phyloP scores from a whole-genome alignment of 64 coral and sea anemone genomes.

The Stichodactyla mertensii region DNA sequence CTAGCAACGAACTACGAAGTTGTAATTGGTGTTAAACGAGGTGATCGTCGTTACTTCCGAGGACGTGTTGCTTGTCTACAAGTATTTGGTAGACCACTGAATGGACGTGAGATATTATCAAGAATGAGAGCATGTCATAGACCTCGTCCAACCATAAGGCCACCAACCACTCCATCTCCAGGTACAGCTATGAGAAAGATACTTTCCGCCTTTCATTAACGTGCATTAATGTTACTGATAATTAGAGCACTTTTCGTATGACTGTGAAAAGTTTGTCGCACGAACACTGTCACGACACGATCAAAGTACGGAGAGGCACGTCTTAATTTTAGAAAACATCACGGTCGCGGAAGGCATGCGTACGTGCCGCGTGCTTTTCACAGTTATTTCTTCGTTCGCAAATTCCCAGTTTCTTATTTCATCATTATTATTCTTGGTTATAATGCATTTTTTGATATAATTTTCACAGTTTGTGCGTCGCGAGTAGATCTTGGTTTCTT shows the following conservation, averaged over 20 bases:
- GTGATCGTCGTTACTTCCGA: constrained; percentile 41
- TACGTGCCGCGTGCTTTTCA: too few relatives aligned
- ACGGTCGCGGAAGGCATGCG: too few relatives aligned
- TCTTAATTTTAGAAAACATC: too few relatives aligned
- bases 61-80: constrained; percentile 52
- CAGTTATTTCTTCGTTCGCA: too few relatives aligned
- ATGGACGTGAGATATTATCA: constrained; percentile 16
- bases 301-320: too few relatives aligned
- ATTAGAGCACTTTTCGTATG: too few relatives aligned
- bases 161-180: not conserved
- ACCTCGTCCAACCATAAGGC: not conserved
- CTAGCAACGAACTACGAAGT: too few relatives aligned
- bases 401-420: too few relatives aligned
- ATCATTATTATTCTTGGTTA: too few relatives aligned
- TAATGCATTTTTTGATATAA: too few relatives aligned
- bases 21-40: constrained; percentile 31
- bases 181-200: not conserved
- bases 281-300: too few relatives aligned
- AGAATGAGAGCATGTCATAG: constrained; percentile 38
- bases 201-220: not conserved
- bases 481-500: constrained; percentile 54
- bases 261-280: too few relatives aligned
- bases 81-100: constrained; percentile 19
- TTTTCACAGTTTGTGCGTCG: constrained; percentile 16
- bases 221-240: not conserved